Conservation (phyloP, 2,113 vertebrate genomes). For the Mesitornis unicolor region DNA sequence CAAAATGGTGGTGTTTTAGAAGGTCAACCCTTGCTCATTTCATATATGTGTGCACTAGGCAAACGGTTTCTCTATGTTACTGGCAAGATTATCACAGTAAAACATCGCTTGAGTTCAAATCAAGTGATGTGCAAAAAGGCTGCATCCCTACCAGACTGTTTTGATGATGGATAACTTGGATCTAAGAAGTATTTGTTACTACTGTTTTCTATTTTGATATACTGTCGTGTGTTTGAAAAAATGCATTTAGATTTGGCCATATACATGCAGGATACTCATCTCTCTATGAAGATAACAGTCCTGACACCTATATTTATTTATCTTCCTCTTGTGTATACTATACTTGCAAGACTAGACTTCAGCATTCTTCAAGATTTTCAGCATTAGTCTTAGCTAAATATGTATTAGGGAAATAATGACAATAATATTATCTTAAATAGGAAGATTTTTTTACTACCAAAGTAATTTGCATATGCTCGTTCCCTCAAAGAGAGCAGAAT, state of each 20-base stretch:
- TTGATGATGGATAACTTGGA: neutral
- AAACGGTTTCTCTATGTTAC: neutral
- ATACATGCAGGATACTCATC: neutral
- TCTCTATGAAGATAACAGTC: neutral
- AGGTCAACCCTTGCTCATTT: neutral
- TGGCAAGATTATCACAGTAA: neutral
- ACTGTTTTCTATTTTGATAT: neutral
- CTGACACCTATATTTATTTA: neutral
- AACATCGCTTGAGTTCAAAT: neutral
- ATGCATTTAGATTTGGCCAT: neutral
- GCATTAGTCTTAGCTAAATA: neutral
- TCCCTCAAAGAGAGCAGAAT: neutral
- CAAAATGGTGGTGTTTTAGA: neutral
- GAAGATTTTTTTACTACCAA: neutral
- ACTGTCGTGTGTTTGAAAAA: neutral
- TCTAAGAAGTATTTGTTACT: neutral
- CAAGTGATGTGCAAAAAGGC: neutral
- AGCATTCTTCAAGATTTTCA: neutral
- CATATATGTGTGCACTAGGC: neutral
- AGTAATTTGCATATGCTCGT: neutral
- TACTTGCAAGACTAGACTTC: neutral
- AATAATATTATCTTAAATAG: neutral
- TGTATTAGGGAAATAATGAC: neutral
- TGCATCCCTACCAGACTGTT: neutral
- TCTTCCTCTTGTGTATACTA: neutral